Evolutionary conservation across 2,888 invertebrate species (phyloP), one percentile per base, ranked within the genome.

Genomic region (Tipula lateralis): DNA sequence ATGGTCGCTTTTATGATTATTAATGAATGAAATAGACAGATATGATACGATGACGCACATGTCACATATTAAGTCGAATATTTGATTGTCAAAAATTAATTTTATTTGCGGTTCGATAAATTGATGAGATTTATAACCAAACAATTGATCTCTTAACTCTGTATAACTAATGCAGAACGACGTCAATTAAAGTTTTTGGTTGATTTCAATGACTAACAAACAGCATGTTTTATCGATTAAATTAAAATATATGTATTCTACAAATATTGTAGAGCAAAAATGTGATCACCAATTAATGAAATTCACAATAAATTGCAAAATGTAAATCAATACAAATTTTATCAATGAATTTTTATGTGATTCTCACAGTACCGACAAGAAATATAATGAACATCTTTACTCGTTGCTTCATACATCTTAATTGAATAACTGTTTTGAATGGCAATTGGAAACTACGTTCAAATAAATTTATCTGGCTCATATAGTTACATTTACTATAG

Each of bases 231-330:
- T 24, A 66, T 13, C 24, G 1, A 66, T 19, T 66, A 66, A 66
- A 66, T 66, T n/a, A 7, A 34, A 36, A 36, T 36, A 36, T 5
- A 12, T 36, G 12, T 9, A 6, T 2, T 36, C 5, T 32, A 32
- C 32, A 32, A 9, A 32, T 39, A 13, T n/a, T 19, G 50, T 50
- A 50, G 16, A 9, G 24, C 66, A 66, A 66, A 66, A 66, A 66
- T 66, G 66, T 66, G 66, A 66, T 66, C 66, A 66, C 24, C 66
- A 66, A 24, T 66, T 66, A 66, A 66, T n/a, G n/a, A n/a, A n/a
- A n/a, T n/a, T n/a, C n/a, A 66, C 24, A 66, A 66, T n/a, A 2
- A 24, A 66, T 24, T 66, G 66, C 66, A 66, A 66, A 66, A 24
- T 24, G 24, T 66, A n/a, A n/a, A 66, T 66, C 24, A 66, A 24